Evolutionary conservation across 2,888 invertebrate genomes (phyloP), one percentile per base, ranked within the genome.

Genomic region (Parthenolecanium corni): DNA sequence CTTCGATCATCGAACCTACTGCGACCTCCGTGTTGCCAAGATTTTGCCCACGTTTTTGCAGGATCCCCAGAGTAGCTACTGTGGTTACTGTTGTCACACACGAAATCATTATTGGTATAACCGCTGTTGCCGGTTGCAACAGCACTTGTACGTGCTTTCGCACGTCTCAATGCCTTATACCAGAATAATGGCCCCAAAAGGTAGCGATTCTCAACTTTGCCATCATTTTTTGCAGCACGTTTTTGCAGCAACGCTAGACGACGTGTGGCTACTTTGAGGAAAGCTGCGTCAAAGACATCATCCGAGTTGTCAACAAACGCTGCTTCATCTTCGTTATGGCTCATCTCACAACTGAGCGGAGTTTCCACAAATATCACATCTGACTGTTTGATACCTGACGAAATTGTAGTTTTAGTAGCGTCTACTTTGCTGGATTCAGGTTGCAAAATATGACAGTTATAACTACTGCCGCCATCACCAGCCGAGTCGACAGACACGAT

Each of bases 171-270:
- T 6, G 49, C 58, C 20, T 58, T 58, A 1, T 47, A 31, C 58
- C 58, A 58, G 44, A 58, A 58, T 16, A 46, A 18, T n/a, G 58
- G 58, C 6, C 58, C 58, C 4, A 58, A 21, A 14, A 58, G 5
- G 38, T 58, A 58, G 14, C 23, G 46, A 24, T 44, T 47, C 20
- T 58, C 58, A n/a, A 58, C 47, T 44, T 58, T 58, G n/a, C 58
- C 58, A 2, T 46, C 47, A 14, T 58, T 58, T n/a, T 25, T 18
- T 5, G 58, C 18, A 1, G 58, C 58, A 24, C 46, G 23, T 12
- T 47, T 46, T 12, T 23, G 58, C 1, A 58, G 46, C 4, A 58
- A 18, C 5, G 25, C 25, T 31, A 58, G 46, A 5, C 58, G 58
- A 11, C 58, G 18, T 18, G 31, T 20, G n/a, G 58, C 58, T 1